These are phyloP conservation scores for Rhinoraja longicauda DNA, from an alignment of 2,797 vertebrate species.

Conservation along the genomic window DNA sequence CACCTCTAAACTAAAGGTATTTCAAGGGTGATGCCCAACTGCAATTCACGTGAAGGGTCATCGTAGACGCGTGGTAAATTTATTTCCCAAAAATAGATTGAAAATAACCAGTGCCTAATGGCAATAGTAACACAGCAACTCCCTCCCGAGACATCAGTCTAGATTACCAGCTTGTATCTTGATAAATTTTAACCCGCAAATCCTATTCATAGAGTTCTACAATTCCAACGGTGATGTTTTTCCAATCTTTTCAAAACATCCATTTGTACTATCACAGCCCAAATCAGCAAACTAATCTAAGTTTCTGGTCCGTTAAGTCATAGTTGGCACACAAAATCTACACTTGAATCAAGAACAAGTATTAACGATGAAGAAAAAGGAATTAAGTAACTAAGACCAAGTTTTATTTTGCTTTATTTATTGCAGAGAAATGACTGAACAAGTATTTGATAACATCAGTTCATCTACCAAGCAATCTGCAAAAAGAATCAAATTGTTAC, in stretches of 20 bases:
- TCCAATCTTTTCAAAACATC: constrained; percentile 43
- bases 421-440: constrained; percentile 51
- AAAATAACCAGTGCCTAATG: not conserved
- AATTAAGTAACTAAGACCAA: not conserved
- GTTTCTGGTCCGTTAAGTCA: not conserved
- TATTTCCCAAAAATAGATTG: not conserved
- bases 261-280: constrained; percentile 32
- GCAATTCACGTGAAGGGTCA: not conserved
- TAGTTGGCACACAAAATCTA: not conserved
- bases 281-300: constrained; percentile 38
- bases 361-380: not conserved
- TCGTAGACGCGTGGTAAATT: not conserved
- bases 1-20: not conserved
- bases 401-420: constrained; percentile 48
- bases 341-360: not conserved
- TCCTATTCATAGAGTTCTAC: not conserved
- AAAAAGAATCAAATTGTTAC: constrained; percentile 46
- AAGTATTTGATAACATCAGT: constrained; percentile 45
- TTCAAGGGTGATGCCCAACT: not conserved
- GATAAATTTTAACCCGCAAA: not conserved
- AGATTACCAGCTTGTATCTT: no score
- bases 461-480: constrained; percentile 49
- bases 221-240: not conserved
- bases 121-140: not conserved
- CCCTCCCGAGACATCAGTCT: not conserved